These are phyloP conservation scores for Turnix velox DNA, from an alignment of 2,113 vertebrate genomes.

Conservation along the genomic window DNA sequence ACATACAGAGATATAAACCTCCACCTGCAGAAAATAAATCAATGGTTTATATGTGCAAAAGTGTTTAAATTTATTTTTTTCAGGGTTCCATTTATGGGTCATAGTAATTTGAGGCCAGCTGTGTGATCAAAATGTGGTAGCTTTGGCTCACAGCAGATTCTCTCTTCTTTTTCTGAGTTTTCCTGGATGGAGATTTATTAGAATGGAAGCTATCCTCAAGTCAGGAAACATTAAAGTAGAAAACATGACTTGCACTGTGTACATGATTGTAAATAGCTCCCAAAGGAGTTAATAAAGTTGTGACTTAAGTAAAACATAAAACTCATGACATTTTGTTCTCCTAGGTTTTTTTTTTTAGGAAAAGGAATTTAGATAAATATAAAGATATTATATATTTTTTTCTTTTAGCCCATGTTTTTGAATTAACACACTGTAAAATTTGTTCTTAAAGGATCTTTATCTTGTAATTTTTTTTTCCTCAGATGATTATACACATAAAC, in stretches of 20 bases:
- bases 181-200: not conserved
- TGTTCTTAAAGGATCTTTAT: not conserved
- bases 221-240: not conserved
- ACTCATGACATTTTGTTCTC: not conserved
- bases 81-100: not conserved
- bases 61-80: not conserved
- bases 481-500: not conserved
- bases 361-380: not conserved
- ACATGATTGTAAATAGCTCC: not conserved
- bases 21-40: constrained; percentile 3
- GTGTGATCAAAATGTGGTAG: not conserved
- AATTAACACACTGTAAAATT: not conserved
- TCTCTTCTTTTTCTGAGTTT: not conserved
- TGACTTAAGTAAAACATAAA: not conserved
- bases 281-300: not conserved
- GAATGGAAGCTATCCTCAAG: not conserved
- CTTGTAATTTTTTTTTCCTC: not conserved
- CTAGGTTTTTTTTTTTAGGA: not conserved
- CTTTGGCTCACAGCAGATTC: not conserved
- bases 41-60: not conserved
- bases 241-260: not conserved
- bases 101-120: not conserved
- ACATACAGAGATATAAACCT: not conserved
- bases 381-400: not conserved
- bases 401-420: not conserved